Conservation (phyloP, 2,888 invertebrate genomes). For the Melanostoma mellinum region DNA sequence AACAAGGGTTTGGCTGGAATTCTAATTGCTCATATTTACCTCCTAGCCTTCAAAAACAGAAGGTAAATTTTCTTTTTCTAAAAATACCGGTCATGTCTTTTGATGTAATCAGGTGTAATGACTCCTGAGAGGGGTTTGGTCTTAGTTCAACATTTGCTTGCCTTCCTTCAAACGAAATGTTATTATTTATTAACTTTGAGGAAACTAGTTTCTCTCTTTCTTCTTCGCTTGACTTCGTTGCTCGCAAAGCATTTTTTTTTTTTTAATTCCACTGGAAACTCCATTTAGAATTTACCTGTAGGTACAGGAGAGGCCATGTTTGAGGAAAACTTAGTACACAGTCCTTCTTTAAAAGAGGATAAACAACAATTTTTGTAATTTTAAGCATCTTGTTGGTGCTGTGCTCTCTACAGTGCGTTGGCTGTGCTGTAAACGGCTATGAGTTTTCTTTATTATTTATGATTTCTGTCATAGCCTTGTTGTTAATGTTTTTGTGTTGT, state of each 20-base stretch:
- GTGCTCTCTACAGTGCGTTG: constrained; percentile 7
- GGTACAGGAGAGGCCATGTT: too few relatives aligned
- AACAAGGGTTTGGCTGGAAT: too few relatives aligned
- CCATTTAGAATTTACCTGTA: too few relatives aligned
- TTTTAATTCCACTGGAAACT: too few relatives aligned
- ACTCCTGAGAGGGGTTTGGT: neutral
- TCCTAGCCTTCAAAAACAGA: neutral
- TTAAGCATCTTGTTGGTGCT: constrained; percentile 64
- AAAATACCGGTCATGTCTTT: neutral
- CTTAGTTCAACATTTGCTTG: neutral
- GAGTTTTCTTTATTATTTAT: constrained; percentile 64
- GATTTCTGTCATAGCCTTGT: constrained; percentile 37
- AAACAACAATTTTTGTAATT: constrained; percentile 68
- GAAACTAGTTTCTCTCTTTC: neutral
- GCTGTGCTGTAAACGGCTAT: constrained; percentile 56
- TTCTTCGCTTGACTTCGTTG: too few relatives aligned
- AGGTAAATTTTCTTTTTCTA: too few relatives aligned
- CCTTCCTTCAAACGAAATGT: neutral
- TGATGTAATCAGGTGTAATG: neutral
- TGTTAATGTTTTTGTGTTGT: constrained; percentile 2
- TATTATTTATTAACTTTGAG: neutral
- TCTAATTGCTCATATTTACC: neutral
- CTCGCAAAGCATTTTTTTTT: too few relatives aligned
- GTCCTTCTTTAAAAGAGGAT: constrained; percentile 23
- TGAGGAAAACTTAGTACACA: too few relatives aligned